Evolutionary conservation across 2,113 vertebrate species (phyloP).

Genomic region (Girardinichthys multiradiatus): DNA sequence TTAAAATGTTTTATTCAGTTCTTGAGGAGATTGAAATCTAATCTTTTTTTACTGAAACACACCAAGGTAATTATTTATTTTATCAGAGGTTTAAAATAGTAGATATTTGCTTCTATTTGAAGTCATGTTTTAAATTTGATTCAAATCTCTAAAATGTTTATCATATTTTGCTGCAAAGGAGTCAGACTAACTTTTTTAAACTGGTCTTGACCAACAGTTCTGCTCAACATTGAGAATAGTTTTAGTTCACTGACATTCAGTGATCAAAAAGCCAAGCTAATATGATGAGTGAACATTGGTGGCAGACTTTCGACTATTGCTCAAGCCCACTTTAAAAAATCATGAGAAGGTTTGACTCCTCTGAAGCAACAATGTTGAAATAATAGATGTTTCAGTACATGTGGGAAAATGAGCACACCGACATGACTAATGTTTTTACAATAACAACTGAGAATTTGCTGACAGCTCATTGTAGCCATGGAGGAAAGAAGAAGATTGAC

Average conservation of each 20-base stretch:
- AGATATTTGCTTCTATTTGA: not conserved
- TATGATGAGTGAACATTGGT: too few relatives aligned
- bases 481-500: constrained; percentile 40
- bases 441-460: not conserved
- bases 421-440: not conserved
- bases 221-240: not conserved
- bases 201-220: not conserved
- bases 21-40: not conserved
- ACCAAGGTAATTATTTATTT: constrained; percentile 38
- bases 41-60: not conserved
- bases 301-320: too few relatives aligned
- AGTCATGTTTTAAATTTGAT: not conserved
- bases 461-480: constrained; percentile 28
- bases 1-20: not conserved
- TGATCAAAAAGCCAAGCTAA: not conserved
- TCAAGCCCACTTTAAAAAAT: too few relatives aligned
- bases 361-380: too few relatives aligned
- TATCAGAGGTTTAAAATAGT: not conserved
- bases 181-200: not conserved
- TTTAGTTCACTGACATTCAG: not conserved
- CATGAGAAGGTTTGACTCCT: too few relatives aligned
- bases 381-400: too few relatives aligned
- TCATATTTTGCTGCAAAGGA: not conserved
- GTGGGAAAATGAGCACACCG: not conserved
- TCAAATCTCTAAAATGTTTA: not conserved